A percentile compares a stretch with the other conserved stretches of the same genome.
phyloP scores from a whole-genome alignment of 1,140 invertebrate species.

The Euura saliciscinereae region DNA sequence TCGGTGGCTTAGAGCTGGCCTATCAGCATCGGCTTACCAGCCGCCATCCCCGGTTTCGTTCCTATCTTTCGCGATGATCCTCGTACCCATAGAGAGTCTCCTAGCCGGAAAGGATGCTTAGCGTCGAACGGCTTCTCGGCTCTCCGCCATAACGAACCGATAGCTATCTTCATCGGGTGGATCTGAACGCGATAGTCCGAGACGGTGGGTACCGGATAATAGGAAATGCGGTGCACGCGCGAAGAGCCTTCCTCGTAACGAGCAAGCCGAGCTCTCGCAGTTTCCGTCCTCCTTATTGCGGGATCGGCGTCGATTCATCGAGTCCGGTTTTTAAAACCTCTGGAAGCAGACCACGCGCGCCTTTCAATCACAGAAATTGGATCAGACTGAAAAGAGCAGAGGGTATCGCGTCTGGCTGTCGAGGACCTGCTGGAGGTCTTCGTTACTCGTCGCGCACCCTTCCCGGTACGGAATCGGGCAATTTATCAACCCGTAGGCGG shows the following conservation, averaged over 20 bases:
- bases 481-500: slow-evolving; percentile 50
- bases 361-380: no score
- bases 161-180: slow-evolving; percentile 47
- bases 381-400: no score
- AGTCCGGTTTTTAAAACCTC: no score
- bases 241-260: not conserved
- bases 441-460: slow-evolving; percentile 6
- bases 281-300: not conserved
- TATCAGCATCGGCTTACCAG: slow-evolving; percentile 44
- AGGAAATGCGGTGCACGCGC: slow-evolving; percentile 27
- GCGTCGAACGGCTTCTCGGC: not conserved
- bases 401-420: not conserved
- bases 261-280: not conserved
- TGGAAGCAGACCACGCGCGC: no score
- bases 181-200: slow-evolving; percentile 7
- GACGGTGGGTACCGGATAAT: slow-evolving; percentile 12
- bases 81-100: slow-evolving; percentile 10
- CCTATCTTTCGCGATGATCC: slow-evolving; percentile 44
- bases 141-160: slow-evolving; percentile 44
- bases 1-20: slow-evolving; percentile 36
- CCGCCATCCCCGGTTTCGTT: slow-evolving; percentile 28
- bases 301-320: no score
- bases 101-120: not conserved
- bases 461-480: slow-evolving; percentile 50
- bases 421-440: not conserved